Conservation (phyloP, 1,140 invertebrate species). For the Micrasema minimum region DNA sequence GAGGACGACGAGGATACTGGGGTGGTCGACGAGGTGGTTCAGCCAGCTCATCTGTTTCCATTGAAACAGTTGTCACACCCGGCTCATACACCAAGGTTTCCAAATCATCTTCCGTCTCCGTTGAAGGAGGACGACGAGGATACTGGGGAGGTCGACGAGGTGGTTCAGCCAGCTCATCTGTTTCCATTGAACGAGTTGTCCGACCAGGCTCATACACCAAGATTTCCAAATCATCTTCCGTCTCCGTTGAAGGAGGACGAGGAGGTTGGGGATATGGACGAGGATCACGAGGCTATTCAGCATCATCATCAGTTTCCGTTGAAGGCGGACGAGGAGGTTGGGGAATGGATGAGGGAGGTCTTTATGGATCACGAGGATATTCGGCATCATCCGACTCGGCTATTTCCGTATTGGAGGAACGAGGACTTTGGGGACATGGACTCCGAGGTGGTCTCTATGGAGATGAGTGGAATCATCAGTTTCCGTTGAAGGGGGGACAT, state of each 20-base stretch:
- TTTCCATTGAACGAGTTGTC: too few relatives aligned
- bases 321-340: neutral
- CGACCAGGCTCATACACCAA: neutral
- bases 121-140: too few relatives aligned
- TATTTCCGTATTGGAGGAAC: neutral
- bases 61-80: too few relatives aligned
- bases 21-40: constrained; percentile 2
- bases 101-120: too few relatives aligned
- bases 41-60: too few relatives aligned
- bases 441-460: neutral
- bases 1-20: constrained; percentile 19
- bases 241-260: constrained; percentile 13
- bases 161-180: too few relatives aligned
- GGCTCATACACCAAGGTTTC: neutral
- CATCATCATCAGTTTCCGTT: constrained; percentile 11
- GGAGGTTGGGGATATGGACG: constrained; percentile 6
- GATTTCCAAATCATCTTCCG: constrained; percentile 4
- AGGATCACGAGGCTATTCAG: neutral
- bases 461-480: constrained; percentile 1
- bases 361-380: neutral
- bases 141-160: too few relatives aligned
- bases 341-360: neutral
- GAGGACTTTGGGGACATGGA: neutral
- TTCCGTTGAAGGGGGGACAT: constrained; percentile 1
- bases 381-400: neutral